Evolutionary conservation across 2,113 vertebrate species (phyloP).

Genomic region (Sebastes schlegelii): DNA sequence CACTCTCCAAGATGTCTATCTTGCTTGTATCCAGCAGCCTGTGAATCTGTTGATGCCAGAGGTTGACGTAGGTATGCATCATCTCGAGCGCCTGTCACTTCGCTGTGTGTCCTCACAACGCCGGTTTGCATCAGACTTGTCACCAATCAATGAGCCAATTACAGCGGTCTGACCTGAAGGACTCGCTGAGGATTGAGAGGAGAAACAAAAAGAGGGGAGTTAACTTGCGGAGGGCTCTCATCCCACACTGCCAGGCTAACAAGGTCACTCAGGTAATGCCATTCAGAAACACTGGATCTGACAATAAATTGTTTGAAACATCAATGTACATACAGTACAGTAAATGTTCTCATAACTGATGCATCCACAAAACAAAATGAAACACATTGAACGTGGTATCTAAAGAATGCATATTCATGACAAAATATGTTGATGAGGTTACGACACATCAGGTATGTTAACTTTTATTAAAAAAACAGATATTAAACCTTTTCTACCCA

Average conservation of each 20-base stretch:
- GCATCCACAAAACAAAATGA: neutral
- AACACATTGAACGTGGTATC: neutral
- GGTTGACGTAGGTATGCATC: slow-evolving; percentile 36
- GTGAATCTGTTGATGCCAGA: neutral
- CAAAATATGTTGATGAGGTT: neutral
- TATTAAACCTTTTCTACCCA: no score
- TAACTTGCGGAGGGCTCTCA: neutral
- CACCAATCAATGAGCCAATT: slow-evolving; percentile 58
- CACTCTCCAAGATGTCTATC: neutral
- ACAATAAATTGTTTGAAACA: neutral
- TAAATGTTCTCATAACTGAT: neutral
- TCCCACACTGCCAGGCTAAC: neutral
- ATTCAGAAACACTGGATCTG: neutral
- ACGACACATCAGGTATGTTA: no score
- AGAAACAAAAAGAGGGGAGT: neutral
- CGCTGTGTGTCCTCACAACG: neutral
- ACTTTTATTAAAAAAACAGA: no score
- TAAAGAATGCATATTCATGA: no score
- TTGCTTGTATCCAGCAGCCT: neutral
- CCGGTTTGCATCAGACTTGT: slow-evolving; percentile 36
- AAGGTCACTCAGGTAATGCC: slow-evolving; percentile 13
- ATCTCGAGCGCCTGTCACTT: slow-evolving; percentile 40
- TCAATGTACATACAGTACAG: neutral
- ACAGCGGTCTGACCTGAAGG: slow-evolving; percentile 12
- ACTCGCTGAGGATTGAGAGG: neutral